Evolutionary conservation across 2,113 vertebrate genomes (phyloP), one percentile per base, ranked within the genome.

Genomic region (Callospermophilus lateralis): DNA sequence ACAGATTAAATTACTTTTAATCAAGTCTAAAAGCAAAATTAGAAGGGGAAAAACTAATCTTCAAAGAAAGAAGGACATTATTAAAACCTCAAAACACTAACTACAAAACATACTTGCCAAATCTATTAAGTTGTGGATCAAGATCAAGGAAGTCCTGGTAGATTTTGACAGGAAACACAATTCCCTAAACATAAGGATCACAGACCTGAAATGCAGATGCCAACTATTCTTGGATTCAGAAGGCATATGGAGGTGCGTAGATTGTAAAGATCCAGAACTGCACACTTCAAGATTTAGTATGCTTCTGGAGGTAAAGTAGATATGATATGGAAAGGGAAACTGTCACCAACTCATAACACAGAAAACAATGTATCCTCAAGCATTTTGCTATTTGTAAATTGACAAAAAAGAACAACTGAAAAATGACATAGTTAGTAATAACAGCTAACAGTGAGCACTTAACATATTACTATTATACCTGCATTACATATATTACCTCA

Each of bases 11-110:
- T 68, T 92, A 17, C 11, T 39, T 84, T 93, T 73, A 55, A 58
- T 97, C 55, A 85, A 95, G 45, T 93, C 26, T 79, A 79, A 83
- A 81, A 73, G 53, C 74, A 97, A 93, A 95, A 92, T 58, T 0
- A 93, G n/a, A 84, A 24, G n/a, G 28, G 42, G 2, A 22, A 58
- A 76, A 89, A 65, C 72, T 55, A 53, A 86, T 89, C 81, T 80
- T 89, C 70, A 48, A 79, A 53, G 30, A 84, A 94, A 72, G 65
- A 53, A 88, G 55, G 39, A 65, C 39, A 45, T 53, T 48, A 95
- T 51, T 92, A 97, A 61, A 92, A 86, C n/a, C 53, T 90, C 79
- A 63, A 93, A 84, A 39, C 32, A 90, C 76, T 92, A 95, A 95
- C 39, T 90, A 93, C 4, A 84, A 96, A 90, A 93, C 37, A 70